A percentile compares a stretch with the other conserved stretches of the same genome.
These are phyloP conservation scores for Coluber constrictor DNA, from an alignment of 2,797 vertebrate genomes.

Conservation along the genomic window DNA sequence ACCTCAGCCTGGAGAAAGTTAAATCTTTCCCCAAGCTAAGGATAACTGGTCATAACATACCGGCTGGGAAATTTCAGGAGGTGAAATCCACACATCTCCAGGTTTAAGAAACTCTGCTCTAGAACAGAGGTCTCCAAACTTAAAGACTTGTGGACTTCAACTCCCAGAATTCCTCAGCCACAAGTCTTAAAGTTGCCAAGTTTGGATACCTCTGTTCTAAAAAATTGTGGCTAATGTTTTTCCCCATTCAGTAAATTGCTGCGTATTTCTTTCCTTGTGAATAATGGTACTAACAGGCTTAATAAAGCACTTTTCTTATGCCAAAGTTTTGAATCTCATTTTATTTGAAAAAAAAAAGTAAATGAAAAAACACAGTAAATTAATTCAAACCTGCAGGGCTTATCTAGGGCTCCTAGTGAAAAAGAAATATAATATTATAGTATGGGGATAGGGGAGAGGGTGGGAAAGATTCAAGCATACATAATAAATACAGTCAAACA, in stretches of 20 bases:
- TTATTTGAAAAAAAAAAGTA: constrained; percentile 18
- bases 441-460: background rate
- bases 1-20: background rate
- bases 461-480: constrained; percentile 24
- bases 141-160: background rate
- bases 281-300: background rate
- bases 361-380: constrained; percentile 31
- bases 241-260: background rate
- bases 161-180: background rate
- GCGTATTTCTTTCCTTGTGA: background rate
- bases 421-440: background rate
- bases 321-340: constrained; percentile 25
- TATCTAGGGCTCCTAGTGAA: background rate
- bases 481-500: constrained; percentile 39
- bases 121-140: background rate
- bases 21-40: background rate
- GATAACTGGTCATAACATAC: background rate
- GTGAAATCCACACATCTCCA: background rate
- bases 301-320: constrained; percentile 1
- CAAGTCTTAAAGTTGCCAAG: background rate
- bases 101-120: background rate
- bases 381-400: background rate
- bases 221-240: background rate
- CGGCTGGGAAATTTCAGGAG: background rate
- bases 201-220: background rate